phyloP scores from a whole-genome alignment of 1,140 invertebrate species.

The Drosophila lowei region DNA sequence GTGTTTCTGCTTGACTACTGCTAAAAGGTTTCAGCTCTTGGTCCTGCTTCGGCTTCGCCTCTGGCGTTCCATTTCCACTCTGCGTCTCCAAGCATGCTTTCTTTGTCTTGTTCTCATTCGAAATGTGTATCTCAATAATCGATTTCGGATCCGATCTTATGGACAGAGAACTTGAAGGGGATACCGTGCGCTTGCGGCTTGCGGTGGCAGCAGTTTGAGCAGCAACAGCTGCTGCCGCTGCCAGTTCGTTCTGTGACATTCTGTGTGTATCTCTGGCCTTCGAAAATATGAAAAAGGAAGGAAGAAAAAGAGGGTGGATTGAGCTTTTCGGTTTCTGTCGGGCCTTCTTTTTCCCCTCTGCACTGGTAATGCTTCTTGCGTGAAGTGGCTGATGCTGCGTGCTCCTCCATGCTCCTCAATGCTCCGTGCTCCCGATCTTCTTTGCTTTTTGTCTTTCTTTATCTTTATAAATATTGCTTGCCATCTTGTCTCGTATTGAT shows the following conservation, averaged over 20 bases:
- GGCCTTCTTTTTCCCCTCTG: slow-evolving; percentile 12
- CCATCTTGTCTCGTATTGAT: slow-evolving; percentile 7
- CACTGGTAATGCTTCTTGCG: slow-evolving; percentile 32
- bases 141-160: slow-evolving; percentile 59
- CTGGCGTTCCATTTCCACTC: not conserved
- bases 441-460: not conserved
- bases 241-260: slow-evolving; percentile 43
- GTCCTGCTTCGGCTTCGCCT: not conserved
- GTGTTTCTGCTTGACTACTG: not conserved
- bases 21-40: not conserved
- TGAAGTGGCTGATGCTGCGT: slow-evolving; percentile 31
- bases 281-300: slow-evolving; percentile 18
- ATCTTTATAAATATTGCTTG: too few species aligned
- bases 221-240: slow-evolving; percentile 22
- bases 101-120: slow-evolving; percentile 51
- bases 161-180: not conserved
- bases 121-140: slow-evolving; percentile 72
- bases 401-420: slow-evolving; percentile 32
- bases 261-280: slow-evolving; percentile 16
- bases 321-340: slow-evolving; percentile 14
- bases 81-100: slow-evolving; percentile 23
- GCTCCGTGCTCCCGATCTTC: slow-evolving; percentile 28
- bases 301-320: slow-evolving; percentile 21
- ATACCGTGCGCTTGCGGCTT: slow-evolving; percentile 21
- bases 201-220: slow-evolving; percentile 5